Evolutionary conservation across 2,113 vertebrate species (phyloP).

Genomic region (Cromileptes altivelis): DNA sequence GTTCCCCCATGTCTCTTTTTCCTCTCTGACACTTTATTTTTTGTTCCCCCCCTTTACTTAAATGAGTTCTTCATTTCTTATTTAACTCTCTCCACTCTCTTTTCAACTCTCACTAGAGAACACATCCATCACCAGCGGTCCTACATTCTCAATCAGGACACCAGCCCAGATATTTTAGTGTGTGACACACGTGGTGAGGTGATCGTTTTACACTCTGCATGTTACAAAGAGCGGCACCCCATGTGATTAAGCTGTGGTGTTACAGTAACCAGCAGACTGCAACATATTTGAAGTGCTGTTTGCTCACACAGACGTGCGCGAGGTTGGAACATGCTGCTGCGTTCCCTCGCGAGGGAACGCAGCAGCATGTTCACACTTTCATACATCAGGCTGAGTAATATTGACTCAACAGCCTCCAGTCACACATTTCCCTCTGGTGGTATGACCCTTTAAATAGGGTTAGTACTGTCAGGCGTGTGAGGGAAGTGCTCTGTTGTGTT

Average conservation of each 20-base stretch:
- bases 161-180: constrained; percentile 7
- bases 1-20: constrained; percentile 1
- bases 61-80: constrained; percentile 43
- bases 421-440: constrained; percentile 74
- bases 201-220: constrained; percentile 12
- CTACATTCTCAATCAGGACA: constrained; percentile 31
- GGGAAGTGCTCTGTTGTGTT: constrained; percentile 33
- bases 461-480: constrained; percentile 35
- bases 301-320: constrained; percentile 16
- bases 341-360: constrained; percentile 46
- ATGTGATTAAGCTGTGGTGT: constrained; percentile 24
- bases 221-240: neutral
- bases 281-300: constrained; percentile 45
- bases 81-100: constrained; percentile 33
- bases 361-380: constrained; percentile 62
- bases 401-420: constrained; percentile 74
- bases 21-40: constrained; percentile 26
- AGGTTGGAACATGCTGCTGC: no score
- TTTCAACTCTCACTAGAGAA: constrained; percentile 13
- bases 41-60: neutral
- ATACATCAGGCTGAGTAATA: constrained; percentile 63
- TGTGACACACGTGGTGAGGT: constrained; percentile 14
- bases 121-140: constrained; percentile 15
- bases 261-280: constrained; percentile 32
- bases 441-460: constrained; percentile 69